Base-by-base conservation (phyloP, 2,113 vertebrate species). In the Cheilinus undulatus region DNA sequence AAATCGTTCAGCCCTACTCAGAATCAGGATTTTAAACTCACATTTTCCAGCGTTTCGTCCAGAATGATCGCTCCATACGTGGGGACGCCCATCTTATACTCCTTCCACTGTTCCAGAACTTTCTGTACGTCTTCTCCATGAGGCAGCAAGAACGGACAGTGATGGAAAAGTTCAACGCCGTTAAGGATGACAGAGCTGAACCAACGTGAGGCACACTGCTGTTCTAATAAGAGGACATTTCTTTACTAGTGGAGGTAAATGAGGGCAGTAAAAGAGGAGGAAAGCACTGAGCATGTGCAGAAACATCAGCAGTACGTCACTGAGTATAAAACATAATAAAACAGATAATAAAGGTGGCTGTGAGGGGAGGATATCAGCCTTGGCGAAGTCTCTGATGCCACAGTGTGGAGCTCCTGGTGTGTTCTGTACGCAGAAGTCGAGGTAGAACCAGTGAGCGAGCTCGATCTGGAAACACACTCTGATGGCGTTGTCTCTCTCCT, bases 361-460 rank as follows among this genome's bases (percentile, higher is more conserved):
- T 40, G 13, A 15, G 15, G 15, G 4, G 14, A 98, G 95, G 97
- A 99, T 99, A 99, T 99, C 97, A 91, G 97, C 97, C 95, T 98
- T 99, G 88, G 98, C 98, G 46, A 99, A 99, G 85, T 99, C 98
- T 91, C 97, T 95, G 94, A 99, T 98, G 87, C 98, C 97, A 92
- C 97, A 98, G 94, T 97, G 97, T 94, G 98, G 98, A 90, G 97
- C 93, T 94, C 96, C 96, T 92, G 97, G 94, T 91, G 95, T 94
- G 93, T 98, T 98, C 86, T 97, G 96, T 94, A 97, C 94, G 91
- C 95, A 97, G 94, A 99, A 99, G 93, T 99, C 98, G 95, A 99
- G 93, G 92, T 99, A 99, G 95, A 99, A 99, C 98, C 98, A 99
- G 91, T 99, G 98, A 89, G 98, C 98, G 89, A 99, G 95, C 89